phyloP scores from a whole-genome alignment of 2,888 invertebrate species.

The Pseudococcus viburni region DNA sequence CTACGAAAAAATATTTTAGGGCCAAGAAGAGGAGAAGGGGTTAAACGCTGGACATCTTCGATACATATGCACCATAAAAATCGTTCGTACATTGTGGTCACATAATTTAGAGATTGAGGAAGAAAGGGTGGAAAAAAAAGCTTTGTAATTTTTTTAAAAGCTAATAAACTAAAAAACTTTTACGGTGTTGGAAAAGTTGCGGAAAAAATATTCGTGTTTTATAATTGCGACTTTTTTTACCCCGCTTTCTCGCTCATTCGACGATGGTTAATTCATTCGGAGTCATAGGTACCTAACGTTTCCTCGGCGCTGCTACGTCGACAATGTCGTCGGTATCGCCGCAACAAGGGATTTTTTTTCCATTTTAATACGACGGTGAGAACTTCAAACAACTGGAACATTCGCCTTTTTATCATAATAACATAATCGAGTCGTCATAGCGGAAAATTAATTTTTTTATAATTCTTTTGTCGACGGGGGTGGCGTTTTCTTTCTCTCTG shows the following conservation, averaged over 20 bases:
- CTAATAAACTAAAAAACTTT: slow-evolving; percentile 41
- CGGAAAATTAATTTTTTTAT: slow-evolving; percentile 65
- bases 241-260: neutral
- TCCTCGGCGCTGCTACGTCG: neutral
- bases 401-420: slow-evolving; percentile 62
- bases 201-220: slow-evolving; percentile 51
- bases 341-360: slow-evolving; percentile 32
- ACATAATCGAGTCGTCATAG: slow-evolving; percentile 63
- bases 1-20: neutral
- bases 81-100: neutral
- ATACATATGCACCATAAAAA: slow-evolving; percentile 1
- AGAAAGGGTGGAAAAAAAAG: neutral
- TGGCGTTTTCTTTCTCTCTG: neutral
- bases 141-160: slow-evolving; percentile 46
- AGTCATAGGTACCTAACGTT: neutral
- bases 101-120: neutral
- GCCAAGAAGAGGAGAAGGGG: neutral
- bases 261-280: slow-evolving; percentile 31
- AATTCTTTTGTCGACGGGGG: slow-evolving; percentile 49
- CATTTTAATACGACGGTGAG: slow-evolving; percentile 52
- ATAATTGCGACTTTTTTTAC: slow-evolving; percentile 27
- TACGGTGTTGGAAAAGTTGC: slow-evolving; percentile 13
- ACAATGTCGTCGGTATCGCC: neutral
- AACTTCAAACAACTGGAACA: slow-evolving; percentile 63
- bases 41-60: neutral